Base-by-base conservation (phyloP, 2,113 vertebrate genomes). In the Parotia lawesii region DNA sequence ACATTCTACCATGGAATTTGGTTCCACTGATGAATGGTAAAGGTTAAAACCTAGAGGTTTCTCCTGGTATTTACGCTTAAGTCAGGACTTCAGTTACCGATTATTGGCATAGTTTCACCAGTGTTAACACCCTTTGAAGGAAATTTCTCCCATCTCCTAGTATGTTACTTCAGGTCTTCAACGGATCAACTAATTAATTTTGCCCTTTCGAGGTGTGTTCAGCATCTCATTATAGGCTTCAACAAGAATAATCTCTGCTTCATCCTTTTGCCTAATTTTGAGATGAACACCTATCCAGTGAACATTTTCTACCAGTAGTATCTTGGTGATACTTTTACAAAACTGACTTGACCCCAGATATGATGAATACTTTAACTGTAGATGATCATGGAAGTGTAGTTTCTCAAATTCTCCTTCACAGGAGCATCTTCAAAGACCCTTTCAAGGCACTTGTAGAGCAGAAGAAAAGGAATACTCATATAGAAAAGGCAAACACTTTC, bases 201-300 rank as follows among this genome's bases (percentile, higher is more conserved):
- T 60, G 37, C 4, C 8, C 14, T 48, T 85, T 79, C 3, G 23
- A 47, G 27, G 16, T 2, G 1, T 15, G 29, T 21, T 33, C 54
- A 57, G 8, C 9, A 80, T 17, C 19, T 73, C 0, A 0, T 42
- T 37, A 64, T 0, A n/a, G 23, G 15, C 35, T 66, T 81, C 37
- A 92, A 37, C 6, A 48, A 0, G 2, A 93, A 72, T 18, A 44
- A 70, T 15, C 28, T 58, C 35, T 64, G 28, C 19, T 75, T 93
- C 29, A 60, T 54, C n/a, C 19, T 60, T 85, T 44, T 44, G 37
- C 20, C 53, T 58, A 11, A 58, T 74, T 81, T 74, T 62, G 28
- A 66, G 35, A 85, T 22, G 2, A 69, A 28, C 62, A 51, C 21
- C 54, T 60, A 69, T 11, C 11, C 31, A 70, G 22, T 10, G 22